phyloP scores from a whole-genome alignment of 2,888 invertebrate genomes.

The Galerucella nymphaeae region DNA sequence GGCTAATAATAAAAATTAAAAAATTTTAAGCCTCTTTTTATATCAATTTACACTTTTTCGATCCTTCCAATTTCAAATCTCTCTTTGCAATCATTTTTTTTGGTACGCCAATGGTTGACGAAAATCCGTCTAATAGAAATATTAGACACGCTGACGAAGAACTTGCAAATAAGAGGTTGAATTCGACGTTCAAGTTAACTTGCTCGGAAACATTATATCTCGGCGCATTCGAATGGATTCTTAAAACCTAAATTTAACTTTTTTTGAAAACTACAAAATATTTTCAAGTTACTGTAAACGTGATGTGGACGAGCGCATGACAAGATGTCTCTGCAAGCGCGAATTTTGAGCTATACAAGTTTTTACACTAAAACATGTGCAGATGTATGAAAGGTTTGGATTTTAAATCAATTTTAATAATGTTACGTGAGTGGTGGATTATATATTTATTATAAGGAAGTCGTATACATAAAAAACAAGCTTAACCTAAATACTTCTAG shows the following conservation, averaged over 20 bases:
- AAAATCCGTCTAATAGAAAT: conserved; percentile 38
- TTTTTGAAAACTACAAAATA: not conserved
- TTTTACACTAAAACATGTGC: too few relatives aligned
- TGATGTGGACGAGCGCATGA: too few relatives aligned
- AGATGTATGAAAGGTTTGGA: too few relatives aligned
- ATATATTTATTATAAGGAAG: not conserved
- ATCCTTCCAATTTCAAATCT: too few relatives aligned
- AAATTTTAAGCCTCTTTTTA: too few relatives aligned
- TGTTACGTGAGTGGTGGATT: not conserved
- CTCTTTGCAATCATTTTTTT: not conserved
- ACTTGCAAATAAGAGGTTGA: conserved; percentile 37
- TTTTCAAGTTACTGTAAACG: too few relatives aligned
- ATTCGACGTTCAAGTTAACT: conserved; percentile 38
- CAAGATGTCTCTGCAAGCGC: too few relatives aligned
- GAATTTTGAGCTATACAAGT: too few relatives aligned
- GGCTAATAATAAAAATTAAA: too few relatives aligned
- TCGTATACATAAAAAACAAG: not conserved
- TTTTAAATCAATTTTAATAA: too few relatives aligned
- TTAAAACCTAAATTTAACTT: conserved; percentile 30
- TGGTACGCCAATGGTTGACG: conserved; percentile 16
- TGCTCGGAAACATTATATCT: conserved; percentile 41
- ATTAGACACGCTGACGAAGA: conserved; percentile 38
- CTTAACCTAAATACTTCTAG: conserved; percentile 16
- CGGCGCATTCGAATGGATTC: conserved; percentile 39
- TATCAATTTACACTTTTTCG: too few relatives aligned